Evolutionary conservation across 37 sponge, comb jelly and placozoan genomes (phyloP).

Genomic region (Dysidea cf. avara): DNA sequence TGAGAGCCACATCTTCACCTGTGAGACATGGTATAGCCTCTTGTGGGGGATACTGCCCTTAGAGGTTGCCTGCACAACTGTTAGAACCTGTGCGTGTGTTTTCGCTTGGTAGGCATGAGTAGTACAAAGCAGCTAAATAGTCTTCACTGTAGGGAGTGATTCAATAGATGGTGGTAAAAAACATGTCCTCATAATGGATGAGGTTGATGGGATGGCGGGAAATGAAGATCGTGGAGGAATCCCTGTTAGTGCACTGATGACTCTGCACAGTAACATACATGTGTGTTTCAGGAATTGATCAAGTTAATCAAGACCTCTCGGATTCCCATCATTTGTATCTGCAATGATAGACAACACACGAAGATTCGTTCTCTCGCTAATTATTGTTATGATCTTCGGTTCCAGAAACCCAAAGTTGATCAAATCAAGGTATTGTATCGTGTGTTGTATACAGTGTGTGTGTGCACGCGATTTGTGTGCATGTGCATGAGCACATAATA

Average conservation of each 20-base stretch:
- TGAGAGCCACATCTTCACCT: too few species aligned
- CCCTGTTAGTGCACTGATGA: constrained; percentile 51
- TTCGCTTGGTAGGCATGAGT: neutral
- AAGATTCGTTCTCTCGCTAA: constrained; percentile 93
- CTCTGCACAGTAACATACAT: too few species aligned
- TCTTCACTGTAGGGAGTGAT: constrained; percentile 12
- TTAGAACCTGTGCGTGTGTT: constrained; percentile 6
- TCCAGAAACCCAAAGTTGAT: constrained; percentile 78
- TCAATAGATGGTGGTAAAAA: constrained; percentile 28
- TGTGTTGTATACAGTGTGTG: too few species aligned
- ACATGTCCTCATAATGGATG: constrained; percentile 95
- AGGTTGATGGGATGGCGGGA: constrained; percentile 99
- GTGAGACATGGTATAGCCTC: too few species aligned
- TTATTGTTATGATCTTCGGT: constrained; percentile 91
- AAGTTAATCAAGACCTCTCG: constrained; percentile 81
- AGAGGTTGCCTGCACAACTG: neutral
- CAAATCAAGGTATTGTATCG: constrained; percentile 66
- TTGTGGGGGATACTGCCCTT: too few species aligned
- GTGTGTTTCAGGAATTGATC: constrained; percentile 78
- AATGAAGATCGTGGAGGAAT: constrained; percentile 96
- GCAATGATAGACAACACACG: constrained; percentile 86
- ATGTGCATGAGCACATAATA: too few species aligned
- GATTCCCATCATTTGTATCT: constrained; percentile 97
- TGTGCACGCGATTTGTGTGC: too few species aligned
- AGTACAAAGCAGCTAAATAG: too few species aligned